Percentiles rank a stretch among this genome's conserved stretches.
Evolutionary conservation across 2,797 vertebrate genomes (phyloP).

Genomic region (Ceyx erithaca): DNA sequence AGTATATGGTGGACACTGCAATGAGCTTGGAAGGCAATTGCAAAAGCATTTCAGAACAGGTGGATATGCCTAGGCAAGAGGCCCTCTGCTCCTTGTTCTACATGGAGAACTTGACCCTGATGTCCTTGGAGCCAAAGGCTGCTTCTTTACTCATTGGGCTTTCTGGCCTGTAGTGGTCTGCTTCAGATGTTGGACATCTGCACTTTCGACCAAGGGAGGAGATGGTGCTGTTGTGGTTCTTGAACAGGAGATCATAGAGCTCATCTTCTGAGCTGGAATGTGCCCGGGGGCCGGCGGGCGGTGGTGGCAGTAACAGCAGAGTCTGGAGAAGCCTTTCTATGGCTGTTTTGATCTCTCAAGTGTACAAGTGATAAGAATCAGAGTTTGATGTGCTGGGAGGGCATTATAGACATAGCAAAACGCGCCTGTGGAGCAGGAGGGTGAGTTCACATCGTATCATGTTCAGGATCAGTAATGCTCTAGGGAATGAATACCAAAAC

Average conservation of each 20-base stretch:
- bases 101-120: rapidly evolving
- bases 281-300: rapidly evolving
- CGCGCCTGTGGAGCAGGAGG: background rate
- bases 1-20: too few species aligned
- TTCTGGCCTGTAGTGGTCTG: background rate
- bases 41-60: background rate
- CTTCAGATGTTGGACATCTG: background rate
- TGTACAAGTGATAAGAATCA: slow-evolving; percentile 25
- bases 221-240: background rate
- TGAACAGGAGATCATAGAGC: background rate
- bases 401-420: background rate
- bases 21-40: background rate
- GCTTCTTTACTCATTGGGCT: rapidly evolving
- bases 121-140: background rate
- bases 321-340: background rate
- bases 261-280: background rate
- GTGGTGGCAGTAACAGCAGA: background rate
- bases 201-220: background rate
- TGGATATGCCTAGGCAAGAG: background rate
- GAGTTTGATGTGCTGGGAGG: background rate
- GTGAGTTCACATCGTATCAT: background rate
- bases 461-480: background rate
- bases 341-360: slow-evolving; percentile 55
- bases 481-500: background rate
- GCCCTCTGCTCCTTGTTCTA: background rate